phyloP scores from a whole-genome alignment of 2,113 vertebrate genomes.

The Odobenus rosmarus region DNA sequence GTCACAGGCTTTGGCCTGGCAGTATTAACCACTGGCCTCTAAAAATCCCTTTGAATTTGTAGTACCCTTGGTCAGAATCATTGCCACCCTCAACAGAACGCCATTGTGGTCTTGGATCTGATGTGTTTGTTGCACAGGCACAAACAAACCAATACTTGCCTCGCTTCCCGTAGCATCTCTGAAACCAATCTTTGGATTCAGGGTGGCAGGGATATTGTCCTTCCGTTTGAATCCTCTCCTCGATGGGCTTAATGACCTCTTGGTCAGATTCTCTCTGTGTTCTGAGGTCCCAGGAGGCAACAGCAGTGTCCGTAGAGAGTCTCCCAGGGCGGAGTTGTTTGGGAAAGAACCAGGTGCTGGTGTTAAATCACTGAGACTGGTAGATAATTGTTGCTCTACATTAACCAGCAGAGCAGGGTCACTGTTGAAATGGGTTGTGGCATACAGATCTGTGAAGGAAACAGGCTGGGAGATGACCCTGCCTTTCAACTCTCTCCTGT shows the following conservation, averaged over 20 bases:
- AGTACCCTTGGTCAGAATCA: not conserved
- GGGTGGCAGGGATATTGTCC: conserved; percentile 50
- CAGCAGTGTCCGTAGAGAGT: conserved; percentile 37
- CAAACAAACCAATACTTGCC: conserved; percentile 77
- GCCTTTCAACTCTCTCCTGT: not conserved
- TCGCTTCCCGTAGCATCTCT: conserved; percentile 67
- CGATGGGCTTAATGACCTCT: conserved; percentile 67
- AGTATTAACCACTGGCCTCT: not conserved
- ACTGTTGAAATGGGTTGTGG: conserved; percentile 73
- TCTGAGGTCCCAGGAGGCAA: conserved; percentile 73
- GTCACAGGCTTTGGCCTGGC: conserved; percentile 19
- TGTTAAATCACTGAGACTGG: conserved; percentile 56
- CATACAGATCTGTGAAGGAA: conserved; percentile 81
- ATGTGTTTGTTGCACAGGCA: conserved; percentile 14
- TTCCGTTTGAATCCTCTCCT: conserved; percentile 70
- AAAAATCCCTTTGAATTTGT: conserved; percentile 42
- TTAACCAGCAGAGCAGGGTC: conserved; percentile 61
- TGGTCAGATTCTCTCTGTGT: conserved; percentile 65
- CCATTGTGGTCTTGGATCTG: not conserved
- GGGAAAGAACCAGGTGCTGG: conserved; percentile 64
- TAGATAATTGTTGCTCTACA: conserved; percentile 61
- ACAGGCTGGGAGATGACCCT: conserved; percentile 56
- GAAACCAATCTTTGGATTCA: conserved; percentile 65
- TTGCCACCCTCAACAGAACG: not conserved
- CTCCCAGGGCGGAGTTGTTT: conserved; percentile 52